Base-by-base conservation (phyloP, 1,140 invertebrate genomes). In the Euschistus heros region DNA sequence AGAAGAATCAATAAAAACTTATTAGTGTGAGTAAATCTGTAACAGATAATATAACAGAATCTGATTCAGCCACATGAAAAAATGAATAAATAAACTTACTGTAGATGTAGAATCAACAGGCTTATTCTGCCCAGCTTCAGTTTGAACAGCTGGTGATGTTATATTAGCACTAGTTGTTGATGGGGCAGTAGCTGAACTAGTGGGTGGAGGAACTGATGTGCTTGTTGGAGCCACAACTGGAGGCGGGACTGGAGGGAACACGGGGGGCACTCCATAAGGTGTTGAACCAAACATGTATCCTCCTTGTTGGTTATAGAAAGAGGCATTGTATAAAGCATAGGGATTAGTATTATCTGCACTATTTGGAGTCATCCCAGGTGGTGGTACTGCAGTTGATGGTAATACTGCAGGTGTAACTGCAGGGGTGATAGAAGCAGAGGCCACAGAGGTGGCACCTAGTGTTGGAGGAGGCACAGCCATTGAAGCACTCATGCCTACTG, bases 241-340 rank as follows among this genome's bases (percentile, higher is more conserved):
- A 18, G 22, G 30, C 3, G 61, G 37, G 10, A 27, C 37, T 10
- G 61, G 61, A 27, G 62, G 64, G 22, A 60, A 57, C 5, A 57
- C 24, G 6, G 54, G 62, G 17, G 62, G 62, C 15, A 52, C 62
- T 17, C 62, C 44, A 50, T 50, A 63, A 37, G 44, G 33, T n/a
- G 10, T 30, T 20, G 62, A n/a, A 22, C 20, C 20, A 26, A 57
- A 57, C 54, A 57, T 57, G 26, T 57, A 57, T 57, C 18, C 54
- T 57, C 18, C 18, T 15, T 26, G 54, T 27, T 24, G 24, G 54
- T 20, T 26, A 57, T 22, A 24, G 54, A 26, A 26, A 18, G 24
- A 24, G 10, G 3, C 13, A 37, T 37, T 37, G 24, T 57, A 57
- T 24, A 57, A 26, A 24, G 54, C 18, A 57, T 57, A 57, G 5